These are phyloP conservation scores for Crepidodera aurea DNA, from an alignment of 2,888 invertebrate genomes.

Conservation along the genomic window DNA sequence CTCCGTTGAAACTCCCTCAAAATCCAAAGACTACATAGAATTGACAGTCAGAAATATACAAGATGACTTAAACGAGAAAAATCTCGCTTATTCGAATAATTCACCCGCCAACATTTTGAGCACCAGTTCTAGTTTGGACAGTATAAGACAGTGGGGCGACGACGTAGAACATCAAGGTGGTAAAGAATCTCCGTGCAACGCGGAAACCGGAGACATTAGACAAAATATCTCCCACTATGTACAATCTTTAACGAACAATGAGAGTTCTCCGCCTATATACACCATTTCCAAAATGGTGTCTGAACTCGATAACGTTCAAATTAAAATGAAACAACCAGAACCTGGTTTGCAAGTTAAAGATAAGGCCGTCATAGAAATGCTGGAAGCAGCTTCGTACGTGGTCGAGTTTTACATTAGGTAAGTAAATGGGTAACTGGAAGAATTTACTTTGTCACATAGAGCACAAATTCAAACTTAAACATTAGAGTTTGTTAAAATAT, in stretches of 20 bases:
- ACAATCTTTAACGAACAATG: constrained; percentile 55
- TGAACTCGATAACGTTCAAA: constrained; percentile 40
- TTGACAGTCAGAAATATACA: constrained; percentile 49
- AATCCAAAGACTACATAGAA: constrained; percentile 50
- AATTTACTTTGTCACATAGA: background rate
- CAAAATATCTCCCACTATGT: constrained; percentile 58
- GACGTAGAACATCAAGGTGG: constrained; percentile 61
- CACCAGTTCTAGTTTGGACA: constrained; percentile 59
- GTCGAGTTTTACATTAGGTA: constrained; percentile 60
- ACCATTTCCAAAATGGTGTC: constrained; percentile 54
- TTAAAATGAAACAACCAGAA: constrained; percentile 32
- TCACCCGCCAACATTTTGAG: constrained; percentile 57
- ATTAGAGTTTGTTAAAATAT: too few species aligned
- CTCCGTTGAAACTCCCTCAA: constrained; percentile 44
- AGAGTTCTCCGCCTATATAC: constrained; percentile 51
- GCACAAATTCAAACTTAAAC: too few species aligned
- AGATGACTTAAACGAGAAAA: constrained; percentile 46
- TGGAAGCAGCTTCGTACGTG: constrained; percentile 55
- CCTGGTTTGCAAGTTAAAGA: constrained; percentile 52
- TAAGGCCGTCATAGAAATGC: constrained; percentile 52
- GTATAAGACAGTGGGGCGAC: constrained; percentile 60
- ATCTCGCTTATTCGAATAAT: constrained; percentile 43
- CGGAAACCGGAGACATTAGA: constrained; percentile 55
- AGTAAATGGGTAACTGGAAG: constrained; percentile 43
- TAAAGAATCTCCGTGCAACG: constrained; percentile 58